phyloP scores from a whole-genome alignment of 92 coral and sea anemone species.

The Palythoa caribaeorum region DNA sequence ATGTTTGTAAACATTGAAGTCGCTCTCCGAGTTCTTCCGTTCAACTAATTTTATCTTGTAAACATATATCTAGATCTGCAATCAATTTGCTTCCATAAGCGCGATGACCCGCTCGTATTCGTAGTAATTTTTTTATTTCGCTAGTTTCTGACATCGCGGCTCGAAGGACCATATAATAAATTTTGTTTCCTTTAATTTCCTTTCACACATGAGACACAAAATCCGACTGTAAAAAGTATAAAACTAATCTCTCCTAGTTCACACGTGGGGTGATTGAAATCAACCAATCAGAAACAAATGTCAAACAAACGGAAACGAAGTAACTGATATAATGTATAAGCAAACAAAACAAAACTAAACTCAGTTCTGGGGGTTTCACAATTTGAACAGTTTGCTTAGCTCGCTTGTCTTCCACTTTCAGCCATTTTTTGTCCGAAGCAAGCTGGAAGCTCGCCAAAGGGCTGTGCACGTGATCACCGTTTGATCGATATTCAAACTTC shows the following conservation, averaged over 20 bases:
- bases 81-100: constrained; percentile 37
- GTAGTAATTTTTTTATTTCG: background rate
- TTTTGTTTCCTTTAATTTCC: too few species aligned
- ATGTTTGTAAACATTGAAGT: constrained; percentile 17
- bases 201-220: background rate
- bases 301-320: constrained; percentile 6
- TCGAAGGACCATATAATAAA: constrained; percentile 13
- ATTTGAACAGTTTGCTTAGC: too few species aligned
- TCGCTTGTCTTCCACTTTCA: too few species aligned
- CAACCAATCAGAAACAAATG: constrained; percentile 1
- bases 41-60: constrained; percentile 10
- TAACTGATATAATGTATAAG: background rate
- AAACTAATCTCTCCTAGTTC: constrained; percentile 5
- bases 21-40: constrained; percentile 18
- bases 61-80: constrained; percentile 19
- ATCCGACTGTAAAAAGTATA: background rate
- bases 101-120: constrained; percentile 37
- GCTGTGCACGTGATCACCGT: too few species aligned
- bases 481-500: too few species aligned
- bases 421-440: too few species aligned
- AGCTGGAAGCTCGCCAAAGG: too few species aligned
- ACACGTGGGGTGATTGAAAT: constrained; percentile 18
- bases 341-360: constrained; percentile 10
- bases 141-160: constrained; percentile 34
- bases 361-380: constrained; percentile 38